Percentiles rank a stretch among this genome's conserved stretches.
Conservation (phyloP, 1,140 invertebrate genomes). For the Stegodyphus mimosarum region DNA sequence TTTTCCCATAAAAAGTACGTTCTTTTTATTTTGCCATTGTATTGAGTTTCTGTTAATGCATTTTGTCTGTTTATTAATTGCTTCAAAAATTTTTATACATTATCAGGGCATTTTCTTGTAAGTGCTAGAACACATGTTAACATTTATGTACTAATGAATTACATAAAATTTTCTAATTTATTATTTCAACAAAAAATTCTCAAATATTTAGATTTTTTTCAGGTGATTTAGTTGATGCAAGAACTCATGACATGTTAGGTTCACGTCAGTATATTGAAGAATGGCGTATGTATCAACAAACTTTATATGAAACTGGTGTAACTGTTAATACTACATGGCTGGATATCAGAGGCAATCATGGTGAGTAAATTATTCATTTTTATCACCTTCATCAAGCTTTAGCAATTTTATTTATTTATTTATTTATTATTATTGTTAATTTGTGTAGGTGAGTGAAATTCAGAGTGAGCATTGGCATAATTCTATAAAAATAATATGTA, state of each 20-base stretch:
- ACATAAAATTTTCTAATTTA: background rate
- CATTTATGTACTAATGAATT: background rate
- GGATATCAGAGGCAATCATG: slow-evolving; percentile 95
- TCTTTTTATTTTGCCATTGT: no score
- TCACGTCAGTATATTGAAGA: slow-evolving; percentile 85
- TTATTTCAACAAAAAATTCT: background rate
- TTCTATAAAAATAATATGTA: no score
- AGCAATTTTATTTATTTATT: background rate
- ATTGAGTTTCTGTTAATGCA: no score
- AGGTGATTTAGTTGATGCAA: slow-evolving; percentile 92
- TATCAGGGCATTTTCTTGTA: no score
- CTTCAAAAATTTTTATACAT: no score
- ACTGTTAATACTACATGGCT: slow-evolving; percentile 82
- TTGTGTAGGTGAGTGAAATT: no score
- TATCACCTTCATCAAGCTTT: background rate
- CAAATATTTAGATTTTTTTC: background rate
- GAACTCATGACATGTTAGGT: slow-evolving; percentile 80
- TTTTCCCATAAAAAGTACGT: no score
- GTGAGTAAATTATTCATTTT: slow-evolving; percentile 70
- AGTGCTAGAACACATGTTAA: background rate
- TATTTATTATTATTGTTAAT: background rate
- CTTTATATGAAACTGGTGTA: slow-evolving; percentile 78
- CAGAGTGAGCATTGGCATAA: no score
- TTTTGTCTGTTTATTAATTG: no score
- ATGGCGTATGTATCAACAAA: slow-evolving; percentile 83